Base-by-base conservation (phyloP, 2,797 vertebrate genomes). In the Mus spretus region DNA sequence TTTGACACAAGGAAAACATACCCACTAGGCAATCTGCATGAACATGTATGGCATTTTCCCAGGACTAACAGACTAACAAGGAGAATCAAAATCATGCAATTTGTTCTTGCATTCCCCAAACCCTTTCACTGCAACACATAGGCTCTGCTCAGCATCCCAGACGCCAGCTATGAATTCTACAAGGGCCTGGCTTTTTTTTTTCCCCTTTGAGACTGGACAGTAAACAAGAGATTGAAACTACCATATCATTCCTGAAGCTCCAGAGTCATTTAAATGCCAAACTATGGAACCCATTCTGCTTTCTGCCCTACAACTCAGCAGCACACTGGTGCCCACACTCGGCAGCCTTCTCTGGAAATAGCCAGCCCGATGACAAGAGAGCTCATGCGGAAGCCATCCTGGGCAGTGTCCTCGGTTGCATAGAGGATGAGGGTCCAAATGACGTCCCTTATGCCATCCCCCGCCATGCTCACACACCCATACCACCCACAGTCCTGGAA, bases 401-500 rank as follows among this genome's bases (percentile, higher is more conserved):
- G 3, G 81, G 22, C 74, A 90, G 70, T 31, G 1, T 65, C 59
- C 61, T 15, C 40, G 4, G 26, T 50, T 1, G 1, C 75, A 22
- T 57, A 80, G 88, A 92, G 67, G 55, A 90, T 0, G 82, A 26
- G 78, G 83, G 59, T 82, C 82, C 89, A 61, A 86, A 53, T 13
- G 55, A 83, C 14, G 67, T 72, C 53, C 57, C 93, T 57, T 37
- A 44, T 75, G 87, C 24, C 67, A 65, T n/a, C 53, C 61, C 63
- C 89, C 53, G 44, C 17, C 65, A 22, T 0, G 61, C 87, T 86
- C 55, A 89, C 70, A 88, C 77, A 90, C 83, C 82, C 83, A 91
- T 72, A 19, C 88, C 78, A 74, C 81, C 95, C 89, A 67, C 72
- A 4, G 1, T 31, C 86, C 89, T 94, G 75, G 93, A 97, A 97